These are phyloP conservation scores for Labeo calbasu DNA, from an alignment of 2,797 vertebrate genomes.

Conservation along the genomic window DNA sequence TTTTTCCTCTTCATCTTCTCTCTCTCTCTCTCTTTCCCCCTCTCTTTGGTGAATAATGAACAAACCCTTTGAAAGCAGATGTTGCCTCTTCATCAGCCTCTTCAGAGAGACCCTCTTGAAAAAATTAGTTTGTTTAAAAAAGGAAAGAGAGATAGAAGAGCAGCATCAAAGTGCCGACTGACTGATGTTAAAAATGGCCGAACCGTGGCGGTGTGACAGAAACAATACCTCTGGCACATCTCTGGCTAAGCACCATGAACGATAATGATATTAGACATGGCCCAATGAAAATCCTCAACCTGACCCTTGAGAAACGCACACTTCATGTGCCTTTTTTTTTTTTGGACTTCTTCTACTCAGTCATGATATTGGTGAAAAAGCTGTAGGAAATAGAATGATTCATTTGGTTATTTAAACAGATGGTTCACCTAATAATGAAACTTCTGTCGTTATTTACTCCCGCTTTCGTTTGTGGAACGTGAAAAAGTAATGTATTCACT, in stretches of 20 bases:
- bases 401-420: neutral
- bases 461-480: neutral
- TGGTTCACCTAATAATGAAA: neutral
- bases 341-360: conserved; percentile 20
- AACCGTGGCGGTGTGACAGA: conserved; percentile 38
- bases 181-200: conserved; percentile 46
- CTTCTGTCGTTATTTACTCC: neutral
- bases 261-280: conserved; percentile 53
- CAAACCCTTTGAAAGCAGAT: conserved; percentile 79
- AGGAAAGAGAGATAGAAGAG: conserved; percentile 35
- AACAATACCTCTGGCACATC: conserved; percentile 46
- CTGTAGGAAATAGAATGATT: neutral
- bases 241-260: conserved; percentile 56
- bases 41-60: conserved; percentile 75
- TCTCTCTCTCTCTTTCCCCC: conserved; percentile 47
- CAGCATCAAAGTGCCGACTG: conserved; percentile 56
- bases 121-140: conserved; percentile 60
- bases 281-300: conserved; percentile 52
- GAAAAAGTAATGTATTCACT: neutral
- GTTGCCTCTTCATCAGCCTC: conserved; percentile 76
- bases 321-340: conserved; percentile 37
- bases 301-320: conserved; percentile 44
- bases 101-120: conserved; percentile 70
- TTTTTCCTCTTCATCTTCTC: conserved; percentile 59
- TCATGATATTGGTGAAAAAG: neutral